These are phyloP conservation scores for Picathartes gymnocephalus DNA, from an alignment of 2,113 vertebrate genomes.

Conservation along the genomic window DNA sequence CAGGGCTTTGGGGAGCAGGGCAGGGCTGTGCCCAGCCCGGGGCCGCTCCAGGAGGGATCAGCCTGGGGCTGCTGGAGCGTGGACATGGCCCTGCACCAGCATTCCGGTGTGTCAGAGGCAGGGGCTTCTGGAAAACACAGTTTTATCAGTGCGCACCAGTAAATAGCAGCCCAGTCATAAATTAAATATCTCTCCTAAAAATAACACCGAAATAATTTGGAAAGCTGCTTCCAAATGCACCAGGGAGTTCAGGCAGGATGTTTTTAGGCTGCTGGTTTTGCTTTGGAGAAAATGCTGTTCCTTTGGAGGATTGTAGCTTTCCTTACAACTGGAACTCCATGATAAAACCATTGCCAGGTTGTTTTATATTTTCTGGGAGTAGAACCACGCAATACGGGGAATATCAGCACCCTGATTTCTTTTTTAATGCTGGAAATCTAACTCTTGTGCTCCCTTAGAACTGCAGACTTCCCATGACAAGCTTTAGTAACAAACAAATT, in stretches of 20 bases:
- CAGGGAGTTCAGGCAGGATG: background rate
- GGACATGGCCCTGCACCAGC: background rate
- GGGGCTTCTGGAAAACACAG: background rate
- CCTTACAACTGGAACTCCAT: background rate
- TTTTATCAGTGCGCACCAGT: background rate
- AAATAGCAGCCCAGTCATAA: background rate
- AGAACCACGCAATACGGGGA: background rate
- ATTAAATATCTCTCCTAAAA: constrained; percentile 30
- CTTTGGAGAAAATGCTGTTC: background rate
- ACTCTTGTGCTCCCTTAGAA: background rate
- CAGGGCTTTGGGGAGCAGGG: rapidly evolving
- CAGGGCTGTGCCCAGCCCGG: background rate
- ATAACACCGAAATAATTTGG: background rate
- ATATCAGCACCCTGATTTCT: background rate
- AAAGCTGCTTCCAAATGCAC: background rate
- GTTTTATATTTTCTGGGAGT: background rate
- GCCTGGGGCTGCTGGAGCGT: rapidly evolving
- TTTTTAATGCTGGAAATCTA: background rate
- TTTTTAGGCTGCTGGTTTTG: background rate
- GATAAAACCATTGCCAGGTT: background rate
- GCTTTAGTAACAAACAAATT: background rate
- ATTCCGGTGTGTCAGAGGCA: background rate
- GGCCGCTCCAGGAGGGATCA: background rate
- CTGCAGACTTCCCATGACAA: background rate
- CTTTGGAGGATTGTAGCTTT: background rate